A percentile compares a stretch with the other conserved stretches of the same genome.
These are phyloP conservation scores for Gambelia wislizenii DNA, from an alignment of 2,797 vertebrate species.

Conservation along the genomic window DNA sequence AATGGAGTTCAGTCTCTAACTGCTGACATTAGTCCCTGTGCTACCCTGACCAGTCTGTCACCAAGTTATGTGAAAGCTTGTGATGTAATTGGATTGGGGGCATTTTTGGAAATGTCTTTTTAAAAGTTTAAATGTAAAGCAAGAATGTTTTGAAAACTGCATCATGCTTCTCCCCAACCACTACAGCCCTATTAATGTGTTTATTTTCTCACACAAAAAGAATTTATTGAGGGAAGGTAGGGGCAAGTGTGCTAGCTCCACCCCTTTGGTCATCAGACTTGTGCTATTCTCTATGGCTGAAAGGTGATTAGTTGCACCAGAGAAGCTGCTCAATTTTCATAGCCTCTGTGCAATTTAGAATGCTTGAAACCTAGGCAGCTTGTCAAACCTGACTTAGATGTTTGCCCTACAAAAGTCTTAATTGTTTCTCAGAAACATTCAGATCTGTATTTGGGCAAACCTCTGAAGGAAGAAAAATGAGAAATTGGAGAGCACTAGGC, in stretches of 20 bases:
- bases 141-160: not conserved
- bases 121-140: not conserved
- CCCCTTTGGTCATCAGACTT: not conserved
- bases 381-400: not conserved
- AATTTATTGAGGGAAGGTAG: not conserved
- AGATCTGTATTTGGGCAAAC: not conserved
- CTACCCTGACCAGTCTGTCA: no score
- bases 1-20: no score
- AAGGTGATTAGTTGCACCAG: not conserved
- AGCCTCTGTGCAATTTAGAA: not conserved
- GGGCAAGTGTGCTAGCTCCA: not conserved
- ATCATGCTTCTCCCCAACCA: not conserved
- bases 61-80: not conserved
- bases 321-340: not conserved
- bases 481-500: not conserved
- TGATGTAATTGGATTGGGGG: not conserved
- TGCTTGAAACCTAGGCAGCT: not conserved
- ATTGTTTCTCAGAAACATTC: not conserved
- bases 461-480: fast-evolving
- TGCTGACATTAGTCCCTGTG: not conserved
- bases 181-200: not conserved
- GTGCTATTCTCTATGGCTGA: not conserved
- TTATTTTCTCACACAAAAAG: not conserved
- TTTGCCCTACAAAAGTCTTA: not conserved
- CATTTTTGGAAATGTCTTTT: not conserved